Evolutionary conservation across 2,797 vertebrate species (phyloP).

Genomic region (Myiothlypis chrysogaster): DNA sequence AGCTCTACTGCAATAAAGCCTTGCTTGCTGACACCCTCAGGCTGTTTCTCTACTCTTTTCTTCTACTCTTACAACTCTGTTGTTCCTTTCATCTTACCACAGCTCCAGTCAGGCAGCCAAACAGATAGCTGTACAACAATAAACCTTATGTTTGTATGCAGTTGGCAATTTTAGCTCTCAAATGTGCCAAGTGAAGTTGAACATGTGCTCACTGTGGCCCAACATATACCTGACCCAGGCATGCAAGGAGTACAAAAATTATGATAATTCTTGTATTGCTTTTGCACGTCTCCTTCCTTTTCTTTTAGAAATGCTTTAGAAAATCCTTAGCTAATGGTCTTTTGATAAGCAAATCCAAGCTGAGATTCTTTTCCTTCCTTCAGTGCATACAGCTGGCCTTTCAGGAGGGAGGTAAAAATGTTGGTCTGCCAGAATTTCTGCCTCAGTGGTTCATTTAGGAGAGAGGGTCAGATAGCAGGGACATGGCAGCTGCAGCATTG

Average conservation of each 20-base stretch:
- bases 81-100: background rate
- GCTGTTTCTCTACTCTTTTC: background rate
- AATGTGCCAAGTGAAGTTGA: background rate
- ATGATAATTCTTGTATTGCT: background rate
- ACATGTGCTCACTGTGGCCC: fast-evolving
- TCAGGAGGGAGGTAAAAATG: background rate
- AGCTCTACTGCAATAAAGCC: background rate
- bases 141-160: background rate
- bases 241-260: background rate
- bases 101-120: background rate
- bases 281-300: background rate
- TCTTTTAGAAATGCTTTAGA: background rate
- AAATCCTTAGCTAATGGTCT: background rate
- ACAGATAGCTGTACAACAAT: background rate
- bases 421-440: background rate
- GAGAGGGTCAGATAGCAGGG: background rate
- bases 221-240: background rate
- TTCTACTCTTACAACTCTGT: background rate
- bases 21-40: background rate
- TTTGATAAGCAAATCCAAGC: background rate
- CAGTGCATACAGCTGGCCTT: background rate
- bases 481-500: background rate
- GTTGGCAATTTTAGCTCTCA: background rate
- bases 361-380: background rate
- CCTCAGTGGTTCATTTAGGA: background rate